Evolutionary conservation across 2,113 vertebrate genomes (phyloP).

Genomic region (Smithornis capensis): DNA sequence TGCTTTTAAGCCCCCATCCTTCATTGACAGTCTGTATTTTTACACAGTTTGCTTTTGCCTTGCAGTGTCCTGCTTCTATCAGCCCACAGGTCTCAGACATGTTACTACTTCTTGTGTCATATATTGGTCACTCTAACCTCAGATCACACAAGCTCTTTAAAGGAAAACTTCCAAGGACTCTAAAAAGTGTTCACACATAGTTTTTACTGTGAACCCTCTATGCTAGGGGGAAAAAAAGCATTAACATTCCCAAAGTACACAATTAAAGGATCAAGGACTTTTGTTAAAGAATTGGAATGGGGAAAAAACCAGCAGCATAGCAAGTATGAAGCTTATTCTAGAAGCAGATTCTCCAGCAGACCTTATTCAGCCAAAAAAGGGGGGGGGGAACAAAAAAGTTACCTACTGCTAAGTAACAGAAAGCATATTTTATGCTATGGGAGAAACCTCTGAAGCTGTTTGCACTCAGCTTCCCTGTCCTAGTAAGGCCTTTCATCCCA

Average conservation of each 20-base stretch:
- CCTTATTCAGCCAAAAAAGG: background rate
- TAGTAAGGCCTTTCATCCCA: background rate
- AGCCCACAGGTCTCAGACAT: background rate
- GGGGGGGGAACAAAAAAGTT: background rate
- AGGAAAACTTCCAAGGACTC: background rate
- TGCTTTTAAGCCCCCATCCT: background rate
- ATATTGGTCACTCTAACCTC: background rate
- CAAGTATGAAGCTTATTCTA: background rate
- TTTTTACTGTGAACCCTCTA: background rate
- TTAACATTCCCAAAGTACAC: background rate
- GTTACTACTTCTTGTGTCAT: background rate
- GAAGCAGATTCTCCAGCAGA: background rate
- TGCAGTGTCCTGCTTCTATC: background rate
- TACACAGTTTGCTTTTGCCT: background rate
- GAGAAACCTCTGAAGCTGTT: background rate
- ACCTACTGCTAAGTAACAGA: background rate
- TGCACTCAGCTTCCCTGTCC: background rate
- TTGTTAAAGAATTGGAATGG: background rate
- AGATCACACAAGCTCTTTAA: background rate
- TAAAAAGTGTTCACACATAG: background rate
- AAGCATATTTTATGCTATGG: background rate
- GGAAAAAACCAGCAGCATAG: background rate
- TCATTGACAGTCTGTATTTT: background rate
- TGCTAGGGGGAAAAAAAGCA: no score
- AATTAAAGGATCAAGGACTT: background rate